phyloP scores from a whole-genome alignment of 1,140 invertebrate genomes.

The Cecropterus lyciades region DNA sequence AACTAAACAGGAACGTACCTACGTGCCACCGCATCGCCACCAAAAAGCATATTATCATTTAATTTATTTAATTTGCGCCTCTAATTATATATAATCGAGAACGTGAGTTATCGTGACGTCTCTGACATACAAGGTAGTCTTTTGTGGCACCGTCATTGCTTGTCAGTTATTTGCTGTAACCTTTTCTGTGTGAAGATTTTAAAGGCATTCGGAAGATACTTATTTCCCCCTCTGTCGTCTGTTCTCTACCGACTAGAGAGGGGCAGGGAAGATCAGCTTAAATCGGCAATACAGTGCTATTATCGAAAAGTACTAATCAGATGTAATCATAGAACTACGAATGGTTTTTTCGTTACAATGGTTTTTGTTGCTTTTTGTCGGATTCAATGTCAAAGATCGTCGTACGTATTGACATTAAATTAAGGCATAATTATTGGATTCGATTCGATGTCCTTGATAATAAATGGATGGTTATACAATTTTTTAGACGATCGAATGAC shows the following conservation, averaged over 20 bases:
- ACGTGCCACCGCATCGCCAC: too few species aligned
- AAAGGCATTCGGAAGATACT: conserved; percentile 29
- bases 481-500: conserved; percentile 13
- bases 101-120: conserved; percentile 63
- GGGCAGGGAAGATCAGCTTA: conserved; percentile 45
- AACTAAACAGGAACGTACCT: too few species aligned
- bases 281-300: conserved; percentile 50
- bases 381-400: conserved; percentile 69
- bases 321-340: conserved; percentile 68
- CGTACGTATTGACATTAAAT: conserved; percentile 71
- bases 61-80: conserved; percentile 74
- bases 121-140: conserved; percentile 78
- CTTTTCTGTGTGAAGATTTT: conserved; percentile 49
- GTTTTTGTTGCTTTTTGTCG: conserved; percentile 53
- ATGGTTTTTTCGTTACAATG: conserved; percentile 67
- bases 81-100: conserved; percentile 75
- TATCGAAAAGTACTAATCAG: conserved; percentile 75
- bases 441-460: conserved; percentile 25
- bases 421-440: conserved; percentile 38
- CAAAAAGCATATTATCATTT: conserved; percentile 58
- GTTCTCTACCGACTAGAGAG: conserved; percentile 9
- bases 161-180: conserved; percentile 71
- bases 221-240: conserved; percentile 33
- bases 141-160: conserved; percentile 73
- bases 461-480: conserved; percentile 21